phyloP scores from a whole-genome alignment of 2,888 invertebrate species.

The Danaus chrysippus region DNA sequence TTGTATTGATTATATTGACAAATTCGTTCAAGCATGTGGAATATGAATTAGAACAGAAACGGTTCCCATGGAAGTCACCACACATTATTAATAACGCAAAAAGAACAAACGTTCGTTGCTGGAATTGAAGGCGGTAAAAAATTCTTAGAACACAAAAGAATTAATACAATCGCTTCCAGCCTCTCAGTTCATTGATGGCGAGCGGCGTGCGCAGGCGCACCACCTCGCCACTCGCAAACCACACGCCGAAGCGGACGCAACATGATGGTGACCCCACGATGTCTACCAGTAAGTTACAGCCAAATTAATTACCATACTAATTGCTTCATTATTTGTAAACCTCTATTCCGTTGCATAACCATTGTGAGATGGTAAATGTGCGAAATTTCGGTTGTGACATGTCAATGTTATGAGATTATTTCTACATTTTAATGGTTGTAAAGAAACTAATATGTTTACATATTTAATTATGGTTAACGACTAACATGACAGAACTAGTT shows the following conservation, averaged over 20 bases:
- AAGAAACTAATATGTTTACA: no score
- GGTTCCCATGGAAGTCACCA: not conserved
- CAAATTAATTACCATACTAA: slow-evolving; percentile 30
- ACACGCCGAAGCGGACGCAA: slow-evolving; percentile 64
- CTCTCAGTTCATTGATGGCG: slow-evolving; percentile 44
- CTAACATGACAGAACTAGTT: no score
- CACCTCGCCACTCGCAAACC: slow-evolving; percentile 58
- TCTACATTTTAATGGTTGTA: not conserved
- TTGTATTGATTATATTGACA: not conserved
- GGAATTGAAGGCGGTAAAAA: slow-evolving; percentile 29
- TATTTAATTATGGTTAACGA: no score
- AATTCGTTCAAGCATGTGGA: not conserved
- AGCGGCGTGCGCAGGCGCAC: slow-evolving; percentile 57
- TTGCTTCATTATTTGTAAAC: slow-evolving; percentile 17
- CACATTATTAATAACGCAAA: slow-evolving; percentile 7
- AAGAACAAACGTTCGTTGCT: slow-evolving; percentile 14
- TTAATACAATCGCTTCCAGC: slow-evolving; percentile 40
- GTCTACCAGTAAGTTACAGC: slow-evolving; percentile 36
- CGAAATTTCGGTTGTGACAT: slow-evolving; percentile 1
- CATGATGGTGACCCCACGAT: slow-evolving; percentile 50
- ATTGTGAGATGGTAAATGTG: slow-evolving; percentile 1
- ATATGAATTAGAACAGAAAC: no score
- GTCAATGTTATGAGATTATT: not conserved
- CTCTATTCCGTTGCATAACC: slow-evolving; percentile 5
- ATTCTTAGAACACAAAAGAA: slow-evolving; percentile 34